A percentile compares a stretch with the other conserved stretches of the same genome.
These are phyloP conservation scores for Tuta absoluta DNA, from an alignment of 2,888 invertebrate genomes.

Conservation along the genomic window DNA sequence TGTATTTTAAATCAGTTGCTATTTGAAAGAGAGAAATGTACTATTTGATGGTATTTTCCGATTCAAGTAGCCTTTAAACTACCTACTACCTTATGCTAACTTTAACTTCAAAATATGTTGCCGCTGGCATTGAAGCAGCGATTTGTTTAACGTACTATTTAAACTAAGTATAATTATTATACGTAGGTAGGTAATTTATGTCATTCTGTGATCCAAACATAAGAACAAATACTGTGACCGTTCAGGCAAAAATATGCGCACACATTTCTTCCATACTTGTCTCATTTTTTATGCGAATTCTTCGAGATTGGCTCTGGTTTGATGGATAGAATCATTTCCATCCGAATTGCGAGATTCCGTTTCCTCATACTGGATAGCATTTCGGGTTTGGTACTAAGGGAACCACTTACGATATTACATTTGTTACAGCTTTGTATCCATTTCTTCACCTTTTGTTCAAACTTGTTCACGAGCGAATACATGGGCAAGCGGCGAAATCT, in stretches of 20 bases:
- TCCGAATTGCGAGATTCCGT: slow-evolving; percentile 6
- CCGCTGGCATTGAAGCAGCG: too few relatives aligned
- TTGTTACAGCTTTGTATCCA: slow-evolving; percentile 16
- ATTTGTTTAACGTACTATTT: too few relatives aligned
- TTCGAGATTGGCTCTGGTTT: slow-evolving; percentile 13
- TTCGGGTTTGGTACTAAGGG: not conserved
- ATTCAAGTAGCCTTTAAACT: too few relatives aligned
- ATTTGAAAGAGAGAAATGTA: not conserved
- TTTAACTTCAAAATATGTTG: too few relatives aligned
- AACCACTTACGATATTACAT: slow-evolving; percentile 20
- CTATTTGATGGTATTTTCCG: too few relatives aligned
- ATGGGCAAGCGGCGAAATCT: not conserved
- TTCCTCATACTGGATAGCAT: not conserved
- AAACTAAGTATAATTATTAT: too few relatives aligned
- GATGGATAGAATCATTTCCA: slow-evolving; percentile 21
- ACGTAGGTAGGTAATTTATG: too few relatives aligned
- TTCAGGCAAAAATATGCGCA: slow-evolving; percentile 3
- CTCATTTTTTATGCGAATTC: slow-evolving; percentile 2
- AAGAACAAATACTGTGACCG: not conserved
- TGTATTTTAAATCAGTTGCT: slow-evolving; percentile 1
- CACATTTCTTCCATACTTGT: not conserved
- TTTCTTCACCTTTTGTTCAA: slow-evolving; percentile 10
- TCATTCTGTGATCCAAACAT: not conserved
- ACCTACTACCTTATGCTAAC: too few relatives aligned
- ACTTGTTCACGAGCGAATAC: slow-evolving; percentile 2